Percentiles rank a stretch among this genome's conserved stretches.
phyloP scores from a whole-genome alignment of 30 jellyfish, hydroid and myxozoan species.

The Aurelia sp. region DNA sequence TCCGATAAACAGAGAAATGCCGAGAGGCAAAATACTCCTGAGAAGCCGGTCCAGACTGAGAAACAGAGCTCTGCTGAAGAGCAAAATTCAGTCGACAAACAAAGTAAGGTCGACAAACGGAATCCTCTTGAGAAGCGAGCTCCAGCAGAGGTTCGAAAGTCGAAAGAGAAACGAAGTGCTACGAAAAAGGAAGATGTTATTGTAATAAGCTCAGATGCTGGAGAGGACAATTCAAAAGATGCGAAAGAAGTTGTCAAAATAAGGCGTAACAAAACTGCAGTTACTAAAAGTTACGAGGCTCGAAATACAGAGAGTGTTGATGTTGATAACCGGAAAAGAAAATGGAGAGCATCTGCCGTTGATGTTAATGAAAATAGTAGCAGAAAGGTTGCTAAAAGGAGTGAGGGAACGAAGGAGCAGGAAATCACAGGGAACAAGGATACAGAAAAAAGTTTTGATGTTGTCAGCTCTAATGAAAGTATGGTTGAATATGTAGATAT shows the following conservation, averaged over 20 bases:
- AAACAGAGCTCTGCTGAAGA: no score
- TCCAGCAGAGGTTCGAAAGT: no score
- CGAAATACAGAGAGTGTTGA: neutral
- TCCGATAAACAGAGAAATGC: no score
- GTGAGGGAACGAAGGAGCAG: neutral
- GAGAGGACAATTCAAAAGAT: neutral
- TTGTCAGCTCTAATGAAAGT: neutral
- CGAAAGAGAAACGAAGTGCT: no score
- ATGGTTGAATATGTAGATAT: conserved; percentile 11
- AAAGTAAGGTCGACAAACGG: no score
- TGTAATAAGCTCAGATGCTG: neutral
- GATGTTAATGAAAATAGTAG: neutral
- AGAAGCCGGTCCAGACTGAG: no score
- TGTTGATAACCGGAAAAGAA: neutral
- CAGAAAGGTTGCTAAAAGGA: neutral
- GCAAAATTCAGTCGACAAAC: no score
- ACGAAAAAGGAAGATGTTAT: neutral
- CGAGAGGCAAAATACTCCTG: no score
- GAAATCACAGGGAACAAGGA: neutral
- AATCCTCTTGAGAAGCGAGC: no score
- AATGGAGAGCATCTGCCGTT: neutral
- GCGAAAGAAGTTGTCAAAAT: neutral
- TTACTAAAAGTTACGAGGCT: neutral
- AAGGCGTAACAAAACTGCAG: neutral
- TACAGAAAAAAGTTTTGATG: neutral